Conservation (phyloP, 30 jellyfish, hydroid and myxozoan genomes). For the Cassiopea xamachana region DNA sequence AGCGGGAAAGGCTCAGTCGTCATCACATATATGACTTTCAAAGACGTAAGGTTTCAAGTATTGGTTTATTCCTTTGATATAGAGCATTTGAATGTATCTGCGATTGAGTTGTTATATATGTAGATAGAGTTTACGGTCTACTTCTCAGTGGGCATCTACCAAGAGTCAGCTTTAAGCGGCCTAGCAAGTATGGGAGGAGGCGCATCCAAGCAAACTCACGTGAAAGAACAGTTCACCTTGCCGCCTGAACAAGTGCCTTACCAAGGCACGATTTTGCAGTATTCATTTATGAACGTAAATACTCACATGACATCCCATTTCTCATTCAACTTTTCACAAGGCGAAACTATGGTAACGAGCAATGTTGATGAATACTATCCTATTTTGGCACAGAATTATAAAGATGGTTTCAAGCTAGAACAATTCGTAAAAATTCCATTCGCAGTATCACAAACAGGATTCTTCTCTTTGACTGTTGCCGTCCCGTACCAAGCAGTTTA, state of each 20-base stretch:
- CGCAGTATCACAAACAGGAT: constrained; percentile 3
- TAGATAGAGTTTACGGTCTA: no score
- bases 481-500: constrained; percentile 14
- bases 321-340: constrained; percentile 43
- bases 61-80: no score
- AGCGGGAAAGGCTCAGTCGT: no score
- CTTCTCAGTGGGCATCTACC: no score
- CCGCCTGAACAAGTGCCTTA: constrained; percentile 71
- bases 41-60: no score
- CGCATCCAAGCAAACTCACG: not conserved
- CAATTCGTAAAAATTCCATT: constrained; percentile 67
- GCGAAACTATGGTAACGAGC: constrained; percentile 49
- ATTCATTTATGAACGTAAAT: constrained; percentile 26
- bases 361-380: constrained; percentile 58
- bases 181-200: not conserved
- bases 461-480: constrained; percentile 8
- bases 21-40: no score
- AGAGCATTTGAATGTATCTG: no score
- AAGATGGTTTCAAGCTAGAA: constrained; percentile 29
- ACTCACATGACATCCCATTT: not conserved
- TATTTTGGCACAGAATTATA: constrained; percentile 30
- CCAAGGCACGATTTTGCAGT: constrained; percentile 50
- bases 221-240: constrained; percentile 27
- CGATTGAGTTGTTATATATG: no score
- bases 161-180: no score